Evolutionary conservation across 2,113 vertebrate genomes (phyloP), one percentile per base, ranked within the genome.

Genomic region (Alaudala cheleensis): DNA sequence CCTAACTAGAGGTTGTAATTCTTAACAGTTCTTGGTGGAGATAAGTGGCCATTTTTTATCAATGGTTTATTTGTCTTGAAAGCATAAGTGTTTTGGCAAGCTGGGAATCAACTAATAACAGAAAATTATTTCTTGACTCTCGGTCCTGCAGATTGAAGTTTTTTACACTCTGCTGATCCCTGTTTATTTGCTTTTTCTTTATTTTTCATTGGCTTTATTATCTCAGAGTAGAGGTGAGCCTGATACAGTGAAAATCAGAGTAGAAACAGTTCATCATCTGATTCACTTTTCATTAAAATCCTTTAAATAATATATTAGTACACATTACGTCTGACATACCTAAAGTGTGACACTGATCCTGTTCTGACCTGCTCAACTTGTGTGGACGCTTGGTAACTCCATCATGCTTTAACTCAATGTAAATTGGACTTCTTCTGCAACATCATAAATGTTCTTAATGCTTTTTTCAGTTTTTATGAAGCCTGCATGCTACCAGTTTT

Each of bases 231-330:
- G 62, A 74, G 40, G 50, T 96, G 93, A 96, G 49, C n/a, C 65
- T 42, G 56, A 90, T 70, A 64, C 64, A 96, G 40, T 89, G 61
- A 97, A 96, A 97, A 97, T 95, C 90, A 97, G 84, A 96, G 97
- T 96, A 96, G 94, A 96, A 97, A 89, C 86, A 96, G 84, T 92
- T 97, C 94, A 95, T 96, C 44, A 60, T 97, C 85, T 90, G 91
- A 91, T 87, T 95, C 95, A 18, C 7, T 97, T 98, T 97, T 97
- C 95, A 96, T 95, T 96, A 94, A 95, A 95, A 96, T 92, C 62
- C 50, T 92, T 97, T 96, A 96, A 97, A 97, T 96, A 96, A 95
- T 88, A 79, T n/a, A 81, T 96, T 93, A 94, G 82, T 88, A 92
- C 51, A 85, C 44, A 93, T 92, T 90, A 81, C 64, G 88, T 93